Percentiles rank a stretch among this genome's conserved stretches.
These are phyloP conservation scores for Acropternis orthonyx DNA, from an alignment of 2,797 vertebrate genomes.

Conservation along the genomic window DNA sequence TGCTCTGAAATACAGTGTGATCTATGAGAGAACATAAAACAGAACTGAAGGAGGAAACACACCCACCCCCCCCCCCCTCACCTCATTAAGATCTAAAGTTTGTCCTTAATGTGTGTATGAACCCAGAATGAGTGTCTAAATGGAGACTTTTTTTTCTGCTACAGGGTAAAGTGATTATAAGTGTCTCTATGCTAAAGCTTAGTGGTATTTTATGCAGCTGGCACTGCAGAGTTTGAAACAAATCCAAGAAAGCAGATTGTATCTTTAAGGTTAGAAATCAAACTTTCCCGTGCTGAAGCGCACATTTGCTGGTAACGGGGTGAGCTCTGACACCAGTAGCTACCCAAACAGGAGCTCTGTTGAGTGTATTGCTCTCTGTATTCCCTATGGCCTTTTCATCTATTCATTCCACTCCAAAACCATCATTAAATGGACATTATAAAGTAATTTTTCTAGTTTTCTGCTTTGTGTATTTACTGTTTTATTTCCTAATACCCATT, in stretches of 20 bases:
- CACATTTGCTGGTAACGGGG: not conserved
- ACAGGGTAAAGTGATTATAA: slow-evolving; percentile 50
- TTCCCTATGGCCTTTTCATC: slow-evolving; percentile 1
- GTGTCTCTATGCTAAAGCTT: slow-evolving; percentile 51
- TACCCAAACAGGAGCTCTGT: not conserved
- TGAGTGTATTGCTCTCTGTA: not conserved
- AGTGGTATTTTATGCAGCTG: slow-evolving; percentile 58
- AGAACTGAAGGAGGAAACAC: not conserved
- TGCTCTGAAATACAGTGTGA: slow-evolving; percentile 35
- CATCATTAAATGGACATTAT: slow-evolving; percentile 31
- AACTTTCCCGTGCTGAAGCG: slow-evolving; percentile 23
- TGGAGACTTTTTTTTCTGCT: slow-evolving; percentile 45
- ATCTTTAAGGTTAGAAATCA: slow-evolving; percentile 63
- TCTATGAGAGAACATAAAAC: slow-evolving; percentile 19
- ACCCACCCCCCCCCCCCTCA: not conserved
- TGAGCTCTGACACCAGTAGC: slow-evolving; percentile 12
- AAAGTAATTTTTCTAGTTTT: not conserved
- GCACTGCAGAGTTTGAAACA: slow-evolving; percentile 54
- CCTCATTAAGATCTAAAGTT: slow-evolving; percentile 56
- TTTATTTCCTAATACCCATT: not conserved
- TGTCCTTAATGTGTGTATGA: slow-evolving; percentile 53
- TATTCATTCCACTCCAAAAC: not conserved
- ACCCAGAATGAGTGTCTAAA: slow-evolving; percentile 54
- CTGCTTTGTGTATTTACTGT: not conserved
- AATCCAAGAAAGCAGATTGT: slow-evolving; percentile 65